phyloP scores from a whole-genome alignment of 2,888 invertebrate genomes.

The Formica aserva region DNA sequence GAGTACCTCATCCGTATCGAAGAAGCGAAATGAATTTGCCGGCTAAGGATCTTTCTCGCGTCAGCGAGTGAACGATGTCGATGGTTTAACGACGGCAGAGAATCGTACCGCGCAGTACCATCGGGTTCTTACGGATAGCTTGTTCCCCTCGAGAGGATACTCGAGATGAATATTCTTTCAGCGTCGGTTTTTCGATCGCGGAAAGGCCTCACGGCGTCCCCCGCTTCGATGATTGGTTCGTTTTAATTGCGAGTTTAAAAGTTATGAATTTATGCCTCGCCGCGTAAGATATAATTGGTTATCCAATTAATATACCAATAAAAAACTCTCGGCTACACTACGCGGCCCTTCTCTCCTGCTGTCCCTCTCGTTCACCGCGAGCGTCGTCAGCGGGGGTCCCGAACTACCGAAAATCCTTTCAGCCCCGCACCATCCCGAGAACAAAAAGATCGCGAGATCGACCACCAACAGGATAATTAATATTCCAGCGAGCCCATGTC shows the following conservation, averaged over 20 bases:
- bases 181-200: slow-evolving; percentile 38
- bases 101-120: slow-evolving; percentile 38
- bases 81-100: slow-evolving; percentile 40
- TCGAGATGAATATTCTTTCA: slow-evolving; percentile 31
- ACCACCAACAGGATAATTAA: slow-evolving; percentile 63
- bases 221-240: slow-evolving; percentile 77
- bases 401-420: slow-evolving; percentile 67
- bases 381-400: slow-evolving; percentile 68
- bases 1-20: slow-evolving; percentile 2
- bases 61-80: slow-evolving; percentile 21
- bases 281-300: slow-evolving; percentile 81
- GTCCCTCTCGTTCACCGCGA: slow-evolving; percentile 43
- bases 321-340: slow-evolving; percentile 66
- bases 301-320: slow-evolving; percentile 81
- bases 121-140: slow-evolving; percentile 55
- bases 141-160: slow-evolving; percentile 45
- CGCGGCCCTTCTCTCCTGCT: neutral
- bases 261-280: slow-evolving; percentile 81
- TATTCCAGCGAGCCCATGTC: slow-evolving; percentile 57
- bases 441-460: slow-evolving; percentile 53
- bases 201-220: slow-evolving; percentile 52
- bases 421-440: neutral
- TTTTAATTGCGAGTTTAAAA: slow-evolving; percentile 77
- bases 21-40: slow-evolving; percentile 41
- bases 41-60: slow-evolving; percentile 6